Conservation (phyloP, 2,888 invertebrate species). For the Drosophila suboccidentalis region DNA sequence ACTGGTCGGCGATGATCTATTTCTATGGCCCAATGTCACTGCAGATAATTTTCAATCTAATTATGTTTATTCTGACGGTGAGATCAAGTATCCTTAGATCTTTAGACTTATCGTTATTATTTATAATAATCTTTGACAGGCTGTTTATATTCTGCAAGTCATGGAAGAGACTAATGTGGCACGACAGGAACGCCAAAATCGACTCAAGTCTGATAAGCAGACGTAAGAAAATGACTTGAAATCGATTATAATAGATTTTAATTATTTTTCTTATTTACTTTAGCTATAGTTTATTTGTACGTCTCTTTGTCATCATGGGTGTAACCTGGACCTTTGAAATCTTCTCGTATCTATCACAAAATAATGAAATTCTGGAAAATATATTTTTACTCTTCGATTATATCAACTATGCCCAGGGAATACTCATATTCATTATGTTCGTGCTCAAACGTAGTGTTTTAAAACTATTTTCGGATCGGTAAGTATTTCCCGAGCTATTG, state of each 20-base stretch:
- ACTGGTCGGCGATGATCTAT: constrained; percentile 79
- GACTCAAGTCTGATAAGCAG: constrained; percentile 72
- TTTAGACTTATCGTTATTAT: neutral
- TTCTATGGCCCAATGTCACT: constrained; percentile 81
- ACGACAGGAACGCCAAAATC: constrained; percentile 66
- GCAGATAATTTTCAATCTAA: constrained; percentile 77
- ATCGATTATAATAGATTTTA: neutral
- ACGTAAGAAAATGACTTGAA: constrained; percentile 60
- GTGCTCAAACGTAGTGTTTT: constrained; percentile 69
- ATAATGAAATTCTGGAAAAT: neutral
- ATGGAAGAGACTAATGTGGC: constrained; percentile 67
- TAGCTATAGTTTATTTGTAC: constrained; percentile 92
- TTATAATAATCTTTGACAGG: constrained; percentile 16
- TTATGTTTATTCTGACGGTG: constrained; percentile 78
- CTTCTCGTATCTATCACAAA: constrained; percentile 88
- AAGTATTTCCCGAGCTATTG: constrained; percentile 19
- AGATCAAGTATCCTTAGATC: neutral
- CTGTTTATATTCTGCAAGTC: constrained; percentile 71
- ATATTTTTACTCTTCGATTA: constrained; percentile 41
- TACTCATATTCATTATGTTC: constrained; percentile 73
- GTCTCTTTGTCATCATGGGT: constrained; percentile 94
- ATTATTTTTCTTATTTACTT: neutral
- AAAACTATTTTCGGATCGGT: constrained; percentile 59
- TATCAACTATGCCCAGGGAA: constrained; percentile 64
- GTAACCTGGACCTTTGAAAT: constrained; percentile 93